A percentile compares a stretch with the other conserved stretches of the same genome.
Evolutionary conservation across 2,888 invertebrate genomes (phyloP).

Genomic region (Oscheius sp.): DNA sequence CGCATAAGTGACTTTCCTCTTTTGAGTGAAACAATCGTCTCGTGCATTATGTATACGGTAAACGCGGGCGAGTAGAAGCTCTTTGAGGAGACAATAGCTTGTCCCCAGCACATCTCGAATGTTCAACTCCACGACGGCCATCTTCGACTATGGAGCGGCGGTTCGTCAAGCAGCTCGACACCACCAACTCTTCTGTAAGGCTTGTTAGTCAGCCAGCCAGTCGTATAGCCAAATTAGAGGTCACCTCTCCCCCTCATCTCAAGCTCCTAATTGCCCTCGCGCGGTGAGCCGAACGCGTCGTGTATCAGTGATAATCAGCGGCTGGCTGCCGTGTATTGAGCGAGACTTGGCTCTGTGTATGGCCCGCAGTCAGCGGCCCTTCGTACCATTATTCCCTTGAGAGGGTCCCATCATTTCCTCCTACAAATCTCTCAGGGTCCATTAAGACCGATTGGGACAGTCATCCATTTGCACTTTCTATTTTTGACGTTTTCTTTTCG

Average conservation of each 20-base stretch:
- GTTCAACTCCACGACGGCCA: constrained; percentile 16
- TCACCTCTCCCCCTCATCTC: not conserved
- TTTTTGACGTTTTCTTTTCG: not conserved
- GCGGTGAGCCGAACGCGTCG: constrained; percentile 16
- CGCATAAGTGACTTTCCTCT: constrained; percentile 20
- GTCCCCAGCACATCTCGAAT: not conserved
- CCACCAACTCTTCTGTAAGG: constrained; percentile 19
- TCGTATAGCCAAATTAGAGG: not conserved
- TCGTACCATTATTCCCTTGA: constrained; percentile 18
- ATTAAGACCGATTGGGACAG: not conserved
- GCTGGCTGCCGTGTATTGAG: constrained; percentile 23
- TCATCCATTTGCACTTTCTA: not conserved
- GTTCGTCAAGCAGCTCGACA: constrained; percentile 12
- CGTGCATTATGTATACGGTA: constrained; percentile 27
- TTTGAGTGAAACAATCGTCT: constrained; percentile 26
- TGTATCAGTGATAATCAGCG: constrained; percentile 31
- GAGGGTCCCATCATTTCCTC: not conserved
- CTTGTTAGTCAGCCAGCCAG: not conserved
- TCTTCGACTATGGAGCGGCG: constrained; percentile 22
- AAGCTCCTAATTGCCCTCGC: constrained; percentile 14
- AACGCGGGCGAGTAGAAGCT: constrained; percentile 1
- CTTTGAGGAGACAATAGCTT: constrained; percentile 5
- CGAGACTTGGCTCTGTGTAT: constrained; percentile 15
- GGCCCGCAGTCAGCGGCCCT: constrained; percentile 5
- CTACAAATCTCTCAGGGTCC: no score